Conservation (phyloP, 2,797 vertebrate genomes). For the Octomys mimax region DNA sequence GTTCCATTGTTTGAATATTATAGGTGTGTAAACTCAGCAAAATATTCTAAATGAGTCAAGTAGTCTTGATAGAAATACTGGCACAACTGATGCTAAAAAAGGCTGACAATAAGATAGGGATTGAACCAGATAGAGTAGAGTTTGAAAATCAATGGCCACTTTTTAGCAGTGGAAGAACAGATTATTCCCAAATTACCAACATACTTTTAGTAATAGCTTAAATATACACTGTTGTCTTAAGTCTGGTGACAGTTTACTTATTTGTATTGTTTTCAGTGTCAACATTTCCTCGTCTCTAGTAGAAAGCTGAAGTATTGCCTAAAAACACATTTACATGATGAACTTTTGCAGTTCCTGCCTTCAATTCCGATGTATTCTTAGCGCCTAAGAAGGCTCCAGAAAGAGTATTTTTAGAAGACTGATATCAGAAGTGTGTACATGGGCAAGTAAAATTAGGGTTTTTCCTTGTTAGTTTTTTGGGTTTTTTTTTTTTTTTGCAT, state of each 20-base stretch:
- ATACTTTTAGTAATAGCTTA: constrained; percentile 6
- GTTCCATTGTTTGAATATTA: no score
- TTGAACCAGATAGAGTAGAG: background rate
- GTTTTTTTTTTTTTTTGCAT: background rate
- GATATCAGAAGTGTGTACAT: constrained; percentile 25
- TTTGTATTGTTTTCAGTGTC: background rate
- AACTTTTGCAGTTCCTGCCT: background rate
- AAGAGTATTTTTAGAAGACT: background rate
- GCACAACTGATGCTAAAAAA: background rate
- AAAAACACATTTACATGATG: constrained; percentile 30
- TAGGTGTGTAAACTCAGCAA: no score
- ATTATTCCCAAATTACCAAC: background rate
- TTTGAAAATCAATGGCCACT: background rate
- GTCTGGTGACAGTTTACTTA: background rate
- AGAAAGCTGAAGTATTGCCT: background rate
- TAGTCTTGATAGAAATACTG: constrained; percentile 25
- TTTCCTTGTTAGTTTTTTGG: background rate
- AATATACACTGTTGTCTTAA: background rate
- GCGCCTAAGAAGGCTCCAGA: background rate
- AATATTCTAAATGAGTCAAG: no score
- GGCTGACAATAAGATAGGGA: background rate
- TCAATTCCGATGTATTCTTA: background rate
- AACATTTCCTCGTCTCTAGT: background rate
- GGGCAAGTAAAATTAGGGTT: background rate
- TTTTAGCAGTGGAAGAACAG: background rate